These are phyloP conservation scores for Drosophila limbata DNA, from an alignment of 2,888 invertebrate species.

Conservation along the genomic window DNA sequence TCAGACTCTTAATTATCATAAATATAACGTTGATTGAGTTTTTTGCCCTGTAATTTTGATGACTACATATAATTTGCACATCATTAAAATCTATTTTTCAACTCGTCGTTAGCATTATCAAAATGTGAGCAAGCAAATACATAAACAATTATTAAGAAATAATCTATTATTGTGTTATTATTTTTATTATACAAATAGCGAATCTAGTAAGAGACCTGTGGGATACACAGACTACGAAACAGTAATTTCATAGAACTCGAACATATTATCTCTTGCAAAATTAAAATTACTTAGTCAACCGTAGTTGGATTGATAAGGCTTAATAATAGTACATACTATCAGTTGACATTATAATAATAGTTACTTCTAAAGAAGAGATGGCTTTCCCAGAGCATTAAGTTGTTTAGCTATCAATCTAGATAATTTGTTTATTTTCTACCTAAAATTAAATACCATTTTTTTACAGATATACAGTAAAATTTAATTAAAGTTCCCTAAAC, in stretches of 20 bases:
- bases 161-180: constrained; percentile 32
- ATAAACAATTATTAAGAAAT: constrained; percentile 16
- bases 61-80: constrained; percentile 24
- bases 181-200: constrained; percentile 11
- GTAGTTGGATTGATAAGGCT: constrained; percentile 8
- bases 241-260: constrained; percentile 4
- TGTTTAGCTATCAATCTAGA: background rate
- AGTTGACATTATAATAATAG: background rate
- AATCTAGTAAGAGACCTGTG: background rate
- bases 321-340: background rate
- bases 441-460: no score
- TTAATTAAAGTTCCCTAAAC: background rate
- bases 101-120: constrained; percentile 43
- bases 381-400: background rate
- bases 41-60: background rate
- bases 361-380: background rate
- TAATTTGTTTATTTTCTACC: background rate
- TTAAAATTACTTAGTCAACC: constrained; percentile 5
- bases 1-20: constrained; percentile 11
- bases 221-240: constrained; percentile 2
- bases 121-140: constrained; percentile 33
- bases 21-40: constrained; percentile 4
- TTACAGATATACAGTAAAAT: background rate
- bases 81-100: constrained; percentile 44
- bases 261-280: background rate